Evolutionary conservation across 2,797 vertebrate species (phyloP).

Genomic region (Sternarchorhynchus goeldii): DNA sequence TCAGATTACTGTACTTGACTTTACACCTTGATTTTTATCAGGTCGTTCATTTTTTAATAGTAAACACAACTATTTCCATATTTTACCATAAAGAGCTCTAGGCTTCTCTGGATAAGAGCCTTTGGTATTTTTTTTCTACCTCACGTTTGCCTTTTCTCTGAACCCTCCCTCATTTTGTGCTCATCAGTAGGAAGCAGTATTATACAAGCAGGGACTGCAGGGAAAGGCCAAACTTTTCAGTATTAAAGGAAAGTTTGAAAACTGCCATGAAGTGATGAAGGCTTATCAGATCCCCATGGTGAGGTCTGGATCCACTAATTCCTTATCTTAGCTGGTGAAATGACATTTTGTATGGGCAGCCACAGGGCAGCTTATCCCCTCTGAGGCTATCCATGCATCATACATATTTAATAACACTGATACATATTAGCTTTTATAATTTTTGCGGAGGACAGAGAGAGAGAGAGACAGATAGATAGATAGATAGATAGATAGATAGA

Average conservation of each 20-base stretch:
- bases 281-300: constrained; percentile 58
- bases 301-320: constrained; percentile 60
- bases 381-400: constrained; percentile 37
- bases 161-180: constrained; percentile 31
- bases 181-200: constrained; percentile 50
- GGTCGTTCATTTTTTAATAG: constrained; percentile 32
- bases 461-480: neutral
- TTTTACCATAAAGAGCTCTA: constrained; percentile 9
- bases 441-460: constrained; percentile 41
- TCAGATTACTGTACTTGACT: neutral
- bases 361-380: constrained; percentile 49
- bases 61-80: constrained; percentile 31
- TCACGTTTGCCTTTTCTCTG: constrained; percentile 1
- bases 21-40: neutral
- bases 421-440: constrained; percentile 45
- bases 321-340: constrained; percentile 61
- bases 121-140: neutral
- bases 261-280: constrained; percentile 63
- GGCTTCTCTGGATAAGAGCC: constrained; percentile 1
- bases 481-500: neutral
- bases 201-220: neutral
- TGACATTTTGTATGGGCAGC: constrained; percentile 57
- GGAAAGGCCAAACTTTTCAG: constrained; percentile 33
- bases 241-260: constrained; percentile 60
- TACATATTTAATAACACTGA: constrained; percentile 48